Percentiles rank a stretch among this genome's conserved stretches.
phyloP scores from a whole-genome alignment of 53 echinoderm and acorn worm genomes.

The Glandiceps talaboti region DNA sequence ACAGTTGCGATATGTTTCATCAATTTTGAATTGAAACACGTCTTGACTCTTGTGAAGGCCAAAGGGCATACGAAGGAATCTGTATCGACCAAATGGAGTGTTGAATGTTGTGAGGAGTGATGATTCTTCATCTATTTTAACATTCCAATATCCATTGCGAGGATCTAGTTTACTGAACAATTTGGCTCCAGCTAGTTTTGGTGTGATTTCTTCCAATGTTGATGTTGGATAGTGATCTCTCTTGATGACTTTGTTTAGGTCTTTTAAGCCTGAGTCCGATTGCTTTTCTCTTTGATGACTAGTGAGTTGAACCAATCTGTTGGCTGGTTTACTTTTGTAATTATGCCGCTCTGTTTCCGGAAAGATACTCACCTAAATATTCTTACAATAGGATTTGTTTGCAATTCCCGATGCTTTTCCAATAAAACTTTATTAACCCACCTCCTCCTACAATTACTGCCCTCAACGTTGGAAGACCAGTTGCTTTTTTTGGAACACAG shows the following conservation, averaged over 20 bases:
- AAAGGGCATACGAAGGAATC: background rate
- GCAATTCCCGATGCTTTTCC: too few species aligned
- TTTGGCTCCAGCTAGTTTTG: background rate
- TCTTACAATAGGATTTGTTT: too few species aligned
- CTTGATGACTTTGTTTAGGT: slow-evolving; percentile 31
- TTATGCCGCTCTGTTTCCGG: slow-evolving; percentile 3
- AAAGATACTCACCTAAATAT: too few species aligned
- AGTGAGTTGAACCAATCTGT: slow-evolving; percentile 38
- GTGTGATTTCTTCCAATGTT: slow-evolving; percentile 27
- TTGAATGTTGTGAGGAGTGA: background rate
- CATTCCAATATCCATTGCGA: background rate
- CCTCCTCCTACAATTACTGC: too few species aligned
- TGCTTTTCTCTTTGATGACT: slow-evolving; percentile 10
- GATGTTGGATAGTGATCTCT: slow-evolving; percentile 30
- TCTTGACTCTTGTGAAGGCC: background rate
- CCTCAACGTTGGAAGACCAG: too few species aligned
- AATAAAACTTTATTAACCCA: too few species aligned
- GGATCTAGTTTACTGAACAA: slow-evolving; percentile 15
- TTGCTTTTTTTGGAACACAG: too few species aligned
- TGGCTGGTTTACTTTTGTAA: slow-evolving; percentile 19
- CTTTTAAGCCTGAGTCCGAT: slow-evolving; percentile 20
- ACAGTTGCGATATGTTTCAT: slow-evolving; percentile 8
- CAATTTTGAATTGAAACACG: background rate
- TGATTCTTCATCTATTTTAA: background rate
- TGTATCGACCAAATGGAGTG: background rate